These are phyloP conservation scores for Platichthys flesus DNA, from an alignment of 2,113 vertebrate genomes.

Conservation along the genomic window DNA sequence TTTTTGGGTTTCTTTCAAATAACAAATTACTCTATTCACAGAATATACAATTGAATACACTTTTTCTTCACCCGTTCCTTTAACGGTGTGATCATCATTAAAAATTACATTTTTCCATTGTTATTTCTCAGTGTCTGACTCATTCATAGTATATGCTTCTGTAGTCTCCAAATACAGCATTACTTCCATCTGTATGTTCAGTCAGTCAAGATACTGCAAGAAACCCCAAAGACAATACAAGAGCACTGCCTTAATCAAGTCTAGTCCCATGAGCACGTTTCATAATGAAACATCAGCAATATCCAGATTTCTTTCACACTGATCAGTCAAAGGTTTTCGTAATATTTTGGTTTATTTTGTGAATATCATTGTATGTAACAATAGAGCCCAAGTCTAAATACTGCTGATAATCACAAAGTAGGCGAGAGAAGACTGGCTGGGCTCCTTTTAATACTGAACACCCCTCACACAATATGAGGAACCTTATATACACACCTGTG, in stretches of 20 bases:
- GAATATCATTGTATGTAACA: slow-evolving; percentile 28
- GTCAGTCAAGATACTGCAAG: slow-evolving; percentile 46
- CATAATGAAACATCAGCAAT: slow-evolving; percentile 28
- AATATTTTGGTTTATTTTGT: slow-evolving; percentile 19
- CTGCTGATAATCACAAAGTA: slow-evolving; percentile 50
- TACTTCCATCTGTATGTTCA: slow-evolving; percentile 18
- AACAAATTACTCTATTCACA: slow-evolving; percentile 78
- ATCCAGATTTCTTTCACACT: slow-evolving; percentile 17
- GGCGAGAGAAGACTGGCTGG: slow-evolving; percentile 28
- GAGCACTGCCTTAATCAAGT: slow-evolving; percentile 34
- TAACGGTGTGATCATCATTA: slow-evolving; percentile 38
- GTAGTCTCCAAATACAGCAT: slow-evolving; percentile 32
- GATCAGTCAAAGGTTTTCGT: slow-evolving; percentile 23
- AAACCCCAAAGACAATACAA: slow-evolving; percentile 40
- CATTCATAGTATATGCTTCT: slow-evolving; percentile 71
- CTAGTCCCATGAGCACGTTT: slow-evolving; percentile 33
- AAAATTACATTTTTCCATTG: background rate
- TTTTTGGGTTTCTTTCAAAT: slow-evolving; percentile 74
- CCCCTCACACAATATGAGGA: slow-evolving; percentile 40
- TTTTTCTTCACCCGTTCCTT: slow-evolving; percentile 51
- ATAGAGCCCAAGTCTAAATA: slow-evolving; percentile 53
- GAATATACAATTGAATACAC: slow-evolving; percentile 76
- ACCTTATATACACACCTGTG: too few relatives aligned
- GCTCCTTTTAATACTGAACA: slow-evolving; percentile 71
- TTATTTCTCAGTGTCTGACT: slow-evolving; percentile 78